Evolutionary conservation across 2,888 invertebrate genomes (phyloP).

Genomic region (Orthosia incerta): DNA sequence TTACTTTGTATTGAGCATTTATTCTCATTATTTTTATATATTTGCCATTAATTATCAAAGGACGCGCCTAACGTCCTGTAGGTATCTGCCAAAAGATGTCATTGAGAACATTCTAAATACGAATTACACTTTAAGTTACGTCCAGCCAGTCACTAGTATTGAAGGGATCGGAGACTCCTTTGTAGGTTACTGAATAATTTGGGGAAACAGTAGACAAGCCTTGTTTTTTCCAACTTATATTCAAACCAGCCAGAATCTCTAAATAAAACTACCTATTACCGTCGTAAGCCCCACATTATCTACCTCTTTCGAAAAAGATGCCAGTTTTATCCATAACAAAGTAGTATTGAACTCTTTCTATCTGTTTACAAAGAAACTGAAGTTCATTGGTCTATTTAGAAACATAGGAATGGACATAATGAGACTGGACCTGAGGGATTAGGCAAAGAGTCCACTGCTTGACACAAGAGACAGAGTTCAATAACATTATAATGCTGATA

Average conservation of each 20-base stretch:
- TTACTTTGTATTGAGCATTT: too few species aligned
- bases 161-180: too few species aligned
- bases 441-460: not conserved
- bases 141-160: too few species aligned
- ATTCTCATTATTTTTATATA: too few species aligned
- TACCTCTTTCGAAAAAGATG: slow-evolving; percentile 2
- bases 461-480: slow-evolving; percentile 9
- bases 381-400: slow-evolving; percentile 27
- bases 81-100: too few species aligned
- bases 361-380: slow-evolving; percentile 24
- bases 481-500: slow-evolving; percentile 29
- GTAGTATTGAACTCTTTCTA: slow-evolving; percentile 2
- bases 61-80: too few species aligned
- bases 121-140: too few species aligned
- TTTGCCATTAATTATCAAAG: too few species aligned
- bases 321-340: slow-evolving; percentile 8
- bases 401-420: slow-evolving; percentile 10
- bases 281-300: not conserved
- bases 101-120: too few species aligned
- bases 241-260: not conserved
- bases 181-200: not conserved
- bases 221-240: not conserved
- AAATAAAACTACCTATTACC: not conserved
- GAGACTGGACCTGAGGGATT: slow-evolving; percentile 28
- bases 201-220: not conserved